Conservation (phyloP, 1,140 invertebrate genomes). For the Drosophila azteca region DNA sequence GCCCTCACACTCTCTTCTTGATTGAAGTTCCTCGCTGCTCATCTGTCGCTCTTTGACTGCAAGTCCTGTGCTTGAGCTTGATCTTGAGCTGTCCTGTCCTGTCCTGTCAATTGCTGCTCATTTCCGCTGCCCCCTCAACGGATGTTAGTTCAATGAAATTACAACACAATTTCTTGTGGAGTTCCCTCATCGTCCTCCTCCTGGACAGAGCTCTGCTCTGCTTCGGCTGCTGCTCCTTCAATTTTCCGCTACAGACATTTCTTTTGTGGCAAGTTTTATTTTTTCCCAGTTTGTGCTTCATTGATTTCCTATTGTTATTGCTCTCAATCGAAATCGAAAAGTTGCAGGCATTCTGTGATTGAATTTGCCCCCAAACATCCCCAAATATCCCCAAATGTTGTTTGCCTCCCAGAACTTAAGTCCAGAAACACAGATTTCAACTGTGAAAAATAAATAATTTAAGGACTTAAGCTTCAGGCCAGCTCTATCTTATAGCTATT, state of each 20-base stretch:
- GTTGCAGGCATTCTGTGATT: conserved; percentile 37
- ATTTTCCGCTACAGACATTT: conserved; percentile 24
- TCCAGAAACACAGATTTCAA: background rate
- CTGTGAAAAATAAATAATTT: conserved; percentile 5
- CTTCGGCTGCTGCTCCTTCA: conserved; percentile 14
- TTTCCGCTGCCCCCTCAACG: conserved; percentile 26
- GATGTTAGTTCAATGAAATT: conserved; percentile 44
- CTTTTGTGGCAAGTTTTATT: conserved; percentile 45
- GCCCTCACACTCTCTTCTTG: background rate
- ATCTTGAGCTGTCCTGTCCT: too few species aligned
- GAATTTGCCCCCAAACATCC: conserved; percentile 24
- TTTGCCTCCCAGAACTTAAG: conserved; percentile 10
- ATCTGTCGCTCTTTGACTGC: background rate
- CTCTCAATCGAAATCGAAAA: conserved; percentile 41
- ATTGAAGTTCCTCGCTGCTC: background rate
- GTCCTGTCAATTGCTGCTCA: conserved; percentile 19
- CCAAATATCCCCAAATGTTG: conserved; percentile 4
- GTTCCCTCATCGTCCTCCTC: too few species aligned
- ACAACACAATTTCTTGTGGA: conserved; percentile 26
- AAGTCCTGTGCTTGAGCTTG: background rate
- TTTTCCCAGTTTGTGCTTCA: conserved; percentile 39
- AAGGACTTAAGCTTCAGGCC: too few species aligned
- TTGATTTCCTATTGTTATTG: conserved; percentile 65
- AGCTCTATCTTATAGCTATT: background rate
- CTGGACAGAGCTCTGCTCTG: too few species aligned